Conservation (phyloP, 2,113 vertebrate genomes). For the Alexandromys fortis region DNA sequence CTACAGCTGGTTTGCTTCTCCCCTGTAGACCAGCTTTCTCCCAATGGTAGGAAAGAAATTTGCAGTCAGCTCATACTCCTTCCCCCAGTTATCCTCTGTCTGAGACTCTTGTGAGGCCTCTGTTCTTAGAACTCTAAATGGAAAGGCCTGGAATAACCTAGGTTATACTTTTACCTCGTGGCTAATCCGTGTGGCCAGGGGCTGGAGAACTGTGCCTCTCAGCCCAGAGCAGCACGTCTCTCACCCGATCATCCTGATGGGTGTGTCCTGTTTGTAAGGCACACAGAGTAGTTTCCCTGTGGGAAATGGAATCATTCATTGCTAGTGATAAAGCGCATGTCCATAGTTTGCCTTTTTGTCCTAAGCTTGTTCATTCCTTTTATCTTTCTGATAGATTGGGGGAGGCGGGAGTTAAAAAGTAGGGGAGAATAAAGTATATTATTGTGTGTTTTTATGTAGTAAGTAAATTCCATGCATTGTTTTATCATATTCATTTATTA, state of each 20-base stretch:
- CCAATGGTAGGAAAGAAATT: neutral
- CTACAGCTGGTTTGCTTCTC: neutral
- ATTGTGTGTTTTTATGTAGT: neutral
- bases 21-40: neutral
- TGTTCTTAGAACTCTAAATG: constrained; percentile 24
- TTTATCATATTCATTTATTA: neutral
- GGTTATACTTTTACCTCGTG: neutral
- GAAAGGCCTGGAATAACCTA: neutral
- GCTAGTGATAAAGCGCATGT: neutral
- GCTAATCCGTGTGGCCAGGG: neutral
- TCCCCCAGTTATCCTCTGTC: neutral
- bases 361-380: neutral
- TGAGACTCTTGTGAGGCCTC: neutral
- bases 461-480: neutral
- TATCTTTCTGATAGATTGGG: neutral
- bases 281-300: neutral
- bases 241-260: neutral
- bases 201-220: neutral
- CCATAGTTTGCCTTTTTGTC: neutral
- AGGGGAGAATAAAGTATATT: neutral
- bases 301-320: neutral
- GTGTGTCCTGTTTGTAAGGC: neutral
- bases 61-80: neutral
- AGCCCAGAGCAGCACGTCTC: neutral
- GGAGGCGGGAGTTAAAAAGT: neutral